Conservation (phyloP, 2,888 invertebrate genomes). For the Listrodromus nycthemerus region DNA sequence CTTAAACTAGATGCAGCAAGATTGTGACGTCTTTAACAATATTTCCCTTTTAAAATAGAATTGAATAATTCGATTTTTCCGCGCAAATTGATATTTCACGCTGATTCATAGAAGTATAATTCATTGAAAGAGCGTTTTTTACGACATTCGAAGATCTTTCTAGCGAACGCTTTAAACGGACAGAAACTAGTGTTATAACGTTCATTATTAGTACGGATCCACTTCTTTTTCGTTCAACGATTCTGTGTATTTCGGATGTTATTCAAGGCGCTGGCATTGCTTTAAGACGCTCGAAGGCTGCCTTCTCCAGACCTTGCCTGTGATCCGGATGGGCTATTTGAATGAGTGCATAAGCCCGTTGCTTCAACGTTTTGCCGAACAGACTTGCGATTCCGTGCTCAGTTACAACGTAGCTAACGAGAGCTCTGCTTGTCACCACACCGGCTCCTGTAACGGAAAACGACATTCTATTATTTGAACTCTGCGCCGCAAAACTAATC, state of each 20-base stretch:
- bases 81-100: conserved; percentile 8
- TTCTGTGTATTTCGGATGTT: conserved; percentile 6
- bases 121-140: conserved; percentile 8
- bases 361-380: conserved; percentile 89
- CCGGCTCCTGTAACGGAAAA: conserved; percentile 86
- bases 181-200: conserved; percentile 55
- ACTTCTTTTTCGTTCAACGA: conserved; percentile 20
- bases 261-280: conserved; percentile 81
- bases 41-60: conserved; percentile 14
- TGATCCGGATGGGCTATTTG: conserved; percentile 88
- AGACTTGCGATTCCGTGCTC: conserved; percentile 89
- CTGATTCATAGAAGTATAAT: conserved; percentile 33
- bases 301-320: conserved; percentile 87
- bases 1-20: conserved; percentile 39
- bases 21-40: conserved; percentile 2
- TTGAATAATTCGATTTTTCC: conserved; percentile 20
- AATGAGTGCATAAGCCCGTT: conserved; percentile 88
- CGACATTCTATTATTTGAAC: neutral
- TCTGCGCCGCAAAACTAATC: neutral
- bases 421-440: conserved; percentile 88
- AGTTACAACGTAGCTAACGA: conserved; percentile 89
- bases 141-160: conserved; percentile 47
- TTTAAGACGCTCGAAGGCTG: conserved; percentile 87
- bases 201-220: conserved; percentile 36
- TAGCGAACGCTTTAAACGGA: conserved; percentile 51